Evolutionary conservation across 2,113 vertebrate genomes (phyloP).

Genomic region (Lophius piscatorius): DNA sequence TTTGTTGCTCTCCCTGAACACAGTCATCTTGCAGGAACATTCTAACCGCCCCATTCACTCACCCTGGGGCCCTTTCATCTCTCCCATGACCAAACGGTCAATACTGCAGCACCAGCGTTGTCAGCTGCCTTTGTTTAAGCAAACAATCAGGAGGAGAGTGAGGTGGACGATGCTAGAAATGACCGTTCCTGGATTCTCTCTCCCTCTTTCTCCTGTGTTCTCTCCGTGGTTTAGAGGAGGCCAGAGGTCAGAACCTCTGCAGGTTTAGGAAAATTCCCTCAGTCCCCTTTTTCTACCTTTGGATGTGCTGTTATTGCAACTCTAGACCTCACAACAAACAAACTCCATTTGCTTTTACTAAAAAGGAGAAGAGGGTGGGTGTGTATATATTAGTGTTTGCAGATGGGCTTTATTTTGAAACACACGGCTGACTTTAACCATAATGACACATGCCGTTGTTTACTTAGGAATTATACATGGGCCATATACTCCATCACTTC

Average conservation of each 20-base stretch:
- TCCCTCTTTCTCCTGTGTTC: constrained; percentile 39
- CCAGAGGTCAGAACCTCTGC: constrained; percentile 39
- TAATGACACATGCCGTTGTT: constrained; percentile 59
- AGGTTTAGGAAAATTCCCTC: constrained; percentile 28
- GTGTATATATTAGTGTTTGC: constrained; percentile 17
- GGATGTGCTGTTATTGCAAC: neutral
- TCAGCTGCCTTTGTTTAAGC: constrained; percentile 68
- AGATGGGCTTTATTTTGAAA: constrained; percentile 7
- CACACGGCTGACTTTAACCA: constrained; percentile 45
- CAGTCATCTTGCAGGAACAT: constrained; percentile 78
- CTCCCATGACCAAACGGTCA: constrained; percentile 54
- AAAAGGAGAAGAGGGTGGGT: neutral
- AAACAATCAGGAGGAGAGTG: constrained; percentile 76
- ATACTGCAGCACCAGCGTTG: constrained; percentile 70
- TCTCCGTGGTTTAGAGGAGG: constrained; percentile 21
- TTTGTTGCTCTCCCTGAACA: constrained; percentile 26
- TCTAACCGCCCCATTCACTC: constrained; percentile 67
- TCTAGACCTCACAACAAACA: constrained; percentile 2
- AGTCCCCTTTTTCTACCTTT: constrained; percentile 8
- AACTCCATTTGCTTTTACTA: constrained; percentile 6
- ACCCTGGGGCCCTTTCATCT: constrained; percentile 38
- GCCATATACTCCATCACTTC: constrained; percentile 28
- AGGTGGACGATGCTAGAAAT: constrained; percentile 80
- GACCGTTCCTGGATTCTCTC: constrained; percentile 59
- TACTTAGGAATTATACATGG: constrained; percentile 67